These are phyloP conservation scores for Bombus fervidus DNA, from an alignment of 1,140 invertebrate species.

Conservation along the genomic window DNA sequence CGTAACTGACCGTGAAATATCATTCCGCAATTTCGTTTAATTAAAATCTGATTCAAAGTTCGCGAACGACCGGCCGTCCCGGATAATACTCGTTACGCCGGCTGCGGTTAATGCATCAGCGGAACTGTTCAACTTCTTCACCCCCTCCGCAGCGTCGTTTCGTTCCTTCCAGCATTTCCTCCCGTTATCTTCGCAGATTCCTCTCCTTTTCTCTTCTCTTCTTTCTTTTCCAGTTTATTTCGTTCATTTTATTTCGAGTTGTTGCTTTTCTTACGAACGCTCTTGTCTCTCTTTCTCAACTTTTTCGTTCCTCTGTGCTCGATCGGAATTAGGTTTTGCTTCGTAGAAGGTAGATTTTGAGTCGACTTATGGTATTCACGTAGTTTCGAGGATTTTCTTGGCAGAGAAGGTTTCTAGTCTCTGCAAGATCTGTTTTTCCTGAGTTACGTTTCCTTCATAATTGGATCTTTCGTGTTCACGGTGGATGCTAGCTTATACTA, in stretches of 20 bases:
- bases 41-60: conserved; percentile 82
- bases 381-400: background rate
- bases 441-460: background rate
- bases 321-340: background rate
- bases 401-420: no score
- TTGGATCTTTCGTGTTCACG: no score
- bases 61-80: conserved; percentile 58
- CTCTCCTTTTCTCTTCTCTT: background rate
- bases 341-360: background rate
- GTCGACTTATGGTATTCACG: background rate
- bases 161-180: background rate
- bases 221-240: no score
- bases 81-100: conserved; percentile 69
- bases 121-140: conserved; percentile 75
- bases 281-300: background rate
- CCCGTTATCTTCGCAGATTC: conserved; percentile 1
- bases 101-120: conserved; percentile 81
- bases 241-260: no score
- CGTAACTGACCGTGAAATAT: conserved; percentile 74
- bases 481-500: no score
- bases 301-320: background rate
- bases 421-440: no score
- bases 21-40: conserved; percentile 81
- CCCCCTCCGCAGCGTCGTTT: background rate
- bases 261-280: background rate